Base-by-base conservation (phyloP, 2,888 invertebrate genomes). In the Oithona nana region DNA sequence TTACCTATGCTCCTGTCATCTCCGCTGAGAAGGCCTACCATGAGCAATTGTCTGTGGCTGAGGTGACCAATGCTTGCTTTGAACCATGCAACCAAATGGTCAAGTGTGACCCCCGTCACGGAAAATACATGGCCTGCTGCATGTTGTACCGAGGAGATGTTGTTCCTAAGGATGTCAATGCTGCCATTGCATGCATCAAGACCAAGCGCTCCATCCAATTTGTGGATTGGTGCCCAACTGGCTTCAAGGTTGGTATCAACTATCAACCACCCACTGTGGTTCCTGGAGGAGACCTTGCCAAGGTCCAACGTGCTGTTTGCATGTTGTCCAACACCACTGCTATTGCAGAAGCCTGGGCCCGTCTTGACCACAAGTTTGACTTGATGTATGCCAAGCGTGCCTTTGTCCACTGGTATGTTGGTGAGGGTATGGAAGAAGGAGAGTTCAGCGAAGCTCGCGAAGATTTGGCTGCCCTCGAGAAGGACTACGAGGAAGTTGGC, bases 261-360 rank as follows among this genome's bases (percentile, higher is more conserved):
- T n/a, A n/a, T n/a, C n/a, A n/a, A n/a, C n/a, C n/a, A n/a, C n/a
- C n/a, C n/a, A n/a, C n/a, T 1, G 81, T 81, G 31, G 75, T 77
- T n/a, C 78, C 78, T 1, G 72, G 83, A 0, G 85, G 84, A 13
- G 86, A 86, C 70, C 71, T 86, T 67, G 84, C 85, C 56, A 81
- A 81, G 65, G 77, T 84, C 26, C 80, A 90, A 65, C 78, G 86
- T 66, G 85, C 88, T 49, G 84, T 87, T 1, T 84, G 85, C 65
- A 88, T 89, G n/a, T n/a, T n/a, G n/a, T n/a, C n/a, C n/a, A n/a
- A n/a, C n/a, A n/a, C n/a, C n/a, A n/a, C n/a, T n/a, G 84, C 77
- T 90, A 93, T 94, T 73, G 92, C 90, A 24, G 92, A 94, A 75
- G 93, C 94, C 50, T 94, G 93, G 93, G 90, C 90, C 28, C 84